Conservation (phyloP, 2,888 invertebrate species). For the Tethea ocularis region DNA sequence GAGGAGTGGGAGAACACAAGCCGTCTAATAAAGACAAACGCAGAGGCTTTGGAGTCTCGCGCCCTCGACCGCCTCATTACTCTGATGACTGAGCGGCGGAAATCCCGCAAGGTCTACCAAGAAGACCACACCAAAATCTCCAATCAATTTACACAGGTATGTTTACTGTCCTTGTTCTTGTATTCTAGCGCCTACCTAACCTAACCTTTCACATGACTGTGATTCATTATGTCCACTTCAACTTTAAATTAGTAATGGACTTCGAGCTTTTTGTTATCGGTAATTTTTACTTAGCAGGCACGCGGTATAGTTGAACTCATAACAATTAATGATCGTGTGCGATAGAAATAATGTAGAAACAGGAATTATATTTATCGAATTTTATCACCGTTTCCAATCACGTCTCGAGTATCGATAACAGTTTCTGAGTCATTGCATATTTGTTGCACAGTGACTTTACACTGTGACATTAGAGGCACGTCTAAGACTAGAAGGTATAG, state of each 20-base stretch:
- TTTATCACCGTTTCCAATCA: conserved; percentile 67
- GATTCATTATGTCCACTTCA: background rate
- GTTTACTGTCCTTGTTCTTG: conserved; percentile 16
- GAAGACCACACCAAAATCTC: conserved; percentile 95
- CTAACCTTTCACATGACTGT: background rate
- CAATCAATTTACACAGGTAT: conserved; percentile 89
- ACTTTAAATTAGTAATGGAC: background rate
- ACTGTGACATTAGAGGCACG: conserved; percentile 20
- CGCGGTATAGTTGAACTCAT: too few species aligned
- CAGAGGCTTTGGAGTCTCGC: conserved; percentile 92
- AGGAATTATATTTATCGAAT: conserved; percentile 34
- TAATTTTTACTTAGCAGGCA: background rate
- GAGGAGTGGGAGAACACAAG: conserved; percentile 95
- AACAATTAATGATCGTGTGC: background rate
- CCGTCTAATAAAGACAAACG: conserved; percentile 91
- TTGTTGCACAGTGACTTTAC: conserved; percentile 18
- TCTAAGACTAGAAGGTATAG: conserved; percentile 1
- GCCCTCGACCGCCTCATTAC: conserved; percentile 92
- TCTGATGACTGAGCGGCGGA: conserved; percentile 93
- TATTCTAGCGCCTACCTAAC: too few species aligned
- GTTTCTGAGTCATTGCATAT: conserved; percentile 54
- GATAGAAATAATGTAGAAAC: background rate
- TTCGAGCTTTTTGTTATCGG: background rate
- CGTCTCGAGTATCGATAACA: conserved; percentile 57
- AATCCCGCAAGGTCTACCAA: conserved; percentile 92